A percentile compares a stretch with the other conserved stretches of the same genome.
phyloP scores from a whole-genome alignment of 2,797 vertebrate genomes.

The Jordanella pulchra region DNA sequence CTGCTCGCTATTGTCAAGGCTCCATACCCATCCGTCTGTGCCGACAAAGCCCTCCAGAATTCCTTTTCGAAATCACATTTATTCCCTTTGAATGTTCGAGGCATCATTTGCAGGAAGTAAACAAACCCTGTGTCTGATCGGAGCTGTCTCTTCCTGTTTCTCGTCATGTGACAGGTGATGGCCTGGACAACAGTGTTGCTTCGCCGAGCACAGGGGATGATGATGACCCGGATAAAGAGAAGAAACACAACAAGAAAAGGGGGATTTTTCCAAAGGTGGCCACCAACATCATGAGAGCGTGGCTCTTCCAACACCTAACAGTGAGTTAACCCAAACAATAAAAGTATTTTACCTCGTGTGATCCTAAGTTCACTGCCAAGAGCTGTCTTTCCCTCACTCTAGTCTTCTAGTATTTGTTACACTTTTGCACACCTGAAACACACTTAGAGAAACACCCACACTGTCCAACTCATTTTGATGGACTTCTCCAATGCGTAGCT shows the following conservation, averaged over 20 bases:
- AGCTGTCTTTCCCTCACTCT: conserved; percentile 11
- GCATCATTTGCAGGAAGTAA: conserved; percentile 67
- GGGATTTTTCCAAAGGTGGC: conserved; percentile 99
- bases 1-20: conserved; percentile 72
- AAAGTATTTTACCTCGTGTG: conserved; percentile 35
- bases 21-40: conserved; percentile 63
- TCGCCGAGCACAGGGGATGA: conserved; percentile 99
- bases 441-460: conserved; percentile 27
- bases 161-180: conserved; percentile 90
- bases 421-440: conserved; percentile 4
- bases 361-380: conserved; percentile 28
- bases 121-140: conserved; percentile 71
- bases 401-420: conserved; percentile 16
- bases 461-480: conserved; percentile 20
- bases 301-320: conserved; percentile 99
- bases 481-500: conserved; percentile 36
- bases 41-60: conserved; percentile 74
- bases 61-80: conserved; percentile 72
- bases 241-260: conserved; percentile 99
- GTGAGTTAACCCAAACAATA: conserved; percentile 84
- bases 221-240: conserved; percentile 99
- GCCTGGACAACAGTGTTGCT: conserved; percentile 99
- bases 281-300: conserved; percentile 99
- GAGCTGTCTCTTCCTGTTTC: conserved; percentile 59
- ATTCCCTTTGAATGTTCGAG: conserved; percentile 68